These are phyloP conservation scores for Caenorhabditis angaria DNA, from an alignment of 2,888 invertebrate species.

Conservation along the genomic window DNA sequence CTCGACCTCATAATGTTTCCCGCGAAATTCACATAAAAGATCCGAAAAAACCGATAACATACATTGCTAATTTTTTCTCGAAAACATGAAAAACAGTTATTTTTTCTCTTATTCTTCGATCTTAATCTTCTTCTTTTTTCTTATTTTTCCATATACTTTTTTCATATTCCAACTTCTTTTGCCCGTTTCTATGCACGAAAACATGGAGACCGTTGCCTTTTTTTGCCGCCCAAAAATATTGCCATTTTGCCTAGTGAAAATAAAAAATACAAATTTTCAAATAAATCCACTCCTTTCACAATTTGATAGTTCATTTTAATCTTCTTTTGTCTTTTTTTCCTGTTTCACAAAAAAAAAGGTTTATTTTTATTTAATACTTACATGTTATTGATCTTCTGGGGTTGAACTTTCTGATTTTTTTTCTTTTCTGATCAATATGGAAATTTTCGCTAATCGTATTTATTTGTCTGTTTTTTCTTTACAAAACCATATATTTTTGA, in stretches of 20 bases:
- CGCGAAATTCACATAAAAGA: no score
- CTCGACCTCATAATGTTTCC: not conserved
- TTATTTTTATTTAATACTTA: not conserved
- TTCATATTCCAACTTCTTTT: not conserved
- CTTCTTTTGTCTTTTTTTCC: not conserved
- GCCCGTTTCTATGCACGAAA: not conserved
- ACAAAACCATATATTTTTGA: not conserved
- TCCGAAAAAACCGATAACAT: not conserved
- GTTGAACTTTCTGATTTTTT: not conserved
- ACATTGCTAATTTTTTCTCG: slow-evolving; percentile 4
- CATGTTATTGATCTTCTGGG: not conserved
- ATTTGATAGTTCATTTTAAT: not conserved
- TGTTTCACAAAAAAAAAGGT: not conserved
- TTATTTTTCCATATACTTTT: no score
- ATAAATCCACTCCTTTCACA: not conserved
- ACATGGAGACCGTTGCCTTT: slow-evolving; percentile 13
- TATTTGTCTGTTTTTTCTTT: no score
- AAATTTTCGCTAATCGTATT: no score
- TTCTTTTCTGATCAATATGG: no score
- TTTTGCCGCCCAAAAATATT: slow-evolving; percentile 4
- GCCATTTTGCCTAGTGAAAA: slow-evolving; percentile 12
- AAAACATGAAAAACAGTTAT: slow-evolving; percentile 1
- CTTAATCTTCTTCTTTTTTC: not conserved
- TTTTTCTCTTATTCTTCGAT: not conserved
- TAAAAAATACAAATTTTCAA: slow-evolving; percentile 13